Base-by-base conservation (phyloP, 2,113 vertebrate genomes). In the Hoplias malabaricus region DNA sequence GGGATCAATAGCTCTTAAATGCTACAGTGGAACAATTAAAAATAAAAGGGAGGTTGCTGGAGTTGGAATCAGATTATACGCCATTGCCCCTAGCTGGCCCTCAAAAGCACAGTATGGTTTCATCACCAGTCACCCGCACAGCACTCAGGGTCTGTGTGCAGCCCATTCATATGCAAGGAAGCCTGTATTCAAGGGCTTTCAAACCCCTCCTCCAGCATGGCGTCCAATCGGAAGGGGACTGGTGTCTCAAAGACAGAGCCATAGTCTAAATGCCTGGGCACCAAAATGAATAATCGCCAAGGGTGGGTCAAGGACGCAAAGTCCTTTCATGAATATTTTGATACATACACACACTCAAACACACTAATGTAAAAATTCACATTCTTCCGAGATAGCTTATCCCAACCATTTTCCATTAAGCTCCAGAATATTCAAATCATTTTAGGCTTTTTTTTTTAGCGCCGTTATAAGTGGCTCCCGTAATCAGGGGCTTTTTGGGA, bases 21-120 rank as follows among this genome's bases (percentile, higher is more conserved):
- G 94, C 94, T 96, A 96, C 94, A 94, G 96, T 96, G 95, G 94
- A 95, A 96, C 95, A 98, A 98, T 98, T 98, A 97, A 96, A 96
- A 95, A 93, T 92, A 92, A 93, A 94, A 92, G 92, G 88, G 86
- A 87, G 91, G 88, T 89, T 88, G 87, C 89, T 91, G 84, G 86
- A 88, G 91, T 91, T 87, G 90, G 90, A 92, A 93, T 93, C 89
- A 91, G 90, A 92, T 93, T 93, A 93, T 90, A 90, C 90, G 83
- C 90, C 79, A 82, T 89, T 86, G 87, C 89, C 90, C 88, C 89
- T 90, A 87, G 88, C 88, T 90, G 91, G 84, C 87, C 88, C 92
- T 93, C 90, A 93, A 92, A 92, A 92, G 91, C 91, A 91, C 90
- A 92, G 92, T 93, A 90, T 91, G 93, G 82, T 85, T 90, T 88